phyloP scores from a whole-genome alignment of 2,888 invertebrate genomes.

The Poecilus cupreus region DNA sequence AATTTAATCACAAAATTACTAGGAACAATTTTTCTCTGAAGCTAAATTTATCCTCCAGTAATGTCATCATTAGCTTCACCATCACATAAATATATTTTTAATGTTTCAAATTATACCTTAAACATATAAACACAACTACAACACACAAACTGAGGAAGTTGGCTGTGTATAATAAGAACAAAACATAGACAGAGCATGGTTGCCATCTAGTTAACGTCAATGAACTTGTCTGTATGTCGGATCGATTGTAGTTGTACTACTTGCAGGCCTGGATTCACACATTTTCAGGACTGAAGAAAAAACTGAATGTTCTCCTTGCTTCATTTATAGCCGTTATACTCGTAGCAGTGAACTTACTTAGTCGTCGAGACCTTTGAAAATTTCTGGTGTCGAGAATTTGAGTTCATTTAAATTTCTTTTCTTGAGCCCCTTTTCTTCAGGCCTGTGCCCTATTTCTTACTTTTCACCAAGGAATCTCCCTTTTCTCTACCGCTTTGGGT shows the following conservation, averaged over 20 bases:
- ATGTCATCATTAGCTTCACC: slow-evolving; percentile 8
- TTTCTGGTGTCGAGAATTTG: too few species aligned
- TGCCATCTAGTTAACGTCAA: slow-evolving; percentile 21
- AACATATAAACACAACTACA: slow-evolving; percentile 20
- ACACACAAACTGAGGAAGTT: slow-evolving; percentile 21
- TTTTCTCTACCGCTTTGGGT: too few species aligned
- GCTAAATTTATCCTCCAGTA: background rate
- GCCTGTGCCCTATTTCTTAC: too few species aligned
- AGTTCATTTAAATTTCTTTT: too few species aligned
- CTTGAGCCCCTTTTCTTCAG: too few species aligned
- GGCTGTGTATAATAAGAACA: slow-evolving; percentile 34
- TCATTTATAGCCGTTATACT: too few species aligned
- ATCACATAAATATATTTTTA: slow-evolving; percentile 23
- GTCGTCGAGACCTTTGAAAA: too few species aligned
- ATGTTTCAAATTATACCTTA: slow-evolving; percentile 7
- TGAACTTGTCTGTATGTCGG: slow-evolving; percentile 20
- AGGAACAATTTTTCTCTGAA: background rate
- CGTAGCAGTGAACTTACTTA: too few species aligned
- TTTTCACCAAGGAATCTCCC: too few species aligned
- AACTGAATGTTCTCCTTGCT: too few species aligned
- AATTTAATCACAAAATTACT: background rate
- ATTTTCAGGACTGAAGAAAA: too few species aligned
- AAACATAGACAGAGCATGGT: slow-evolving; percentile 5
- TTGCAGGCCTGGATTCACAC: background rate
- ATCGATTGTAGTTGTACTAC: background rate